Evolutionary conservation across 1,140 invertebrate genomes (phyloP).

Genomic region (Cyphomyrmex costatus): DNA sequence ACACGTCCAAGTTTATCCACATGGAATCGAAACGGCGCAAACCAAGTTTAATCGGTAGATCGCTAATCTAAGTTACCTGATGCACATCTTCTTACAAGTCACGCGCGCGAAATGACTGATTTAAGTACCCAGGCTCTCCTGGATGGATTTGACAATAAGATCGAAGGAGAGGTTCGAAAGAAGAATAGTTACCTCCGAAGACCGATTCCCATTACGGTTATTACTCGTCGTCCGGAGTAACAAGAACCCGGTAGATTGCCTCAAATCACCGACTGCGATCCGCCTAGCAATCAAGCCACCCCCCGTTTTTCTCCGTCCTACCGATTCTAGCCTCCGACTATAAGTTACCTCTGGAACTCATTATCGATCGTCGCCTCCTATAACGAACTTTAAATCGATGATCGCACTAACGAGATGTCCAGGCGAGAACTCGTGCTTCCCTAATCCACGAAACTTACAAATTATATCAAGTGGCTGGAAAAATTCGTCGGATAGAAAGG

Average conservation of each 20-base stretch:
- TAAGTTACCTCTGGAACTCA: constrained; percentile 65
- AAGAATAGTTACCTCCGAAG: constrained; percentile 76
- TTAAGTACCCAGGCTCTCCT: constrained; percentile 70
- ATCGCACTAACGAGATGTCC: constrained; percentile 77
- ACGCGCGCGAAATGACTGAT: constrained; percentile 71
- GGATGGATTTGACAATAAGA: constrained; percentile 77
- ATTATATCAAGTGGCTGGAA: constrained; percentile 25
- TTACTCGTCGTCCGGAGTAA: constrained; percentile 83
- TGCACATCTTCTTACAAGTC: constrained; percentile 71
- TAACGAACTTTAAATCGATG: constrained; percentile 83
- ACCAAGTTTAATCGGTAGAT: constrained; percentile 51
- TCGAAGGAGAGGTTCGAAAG: constrained; percentile 76
- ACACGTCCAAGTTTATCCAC: background rate
- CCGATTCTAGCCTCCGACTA: constrained; percentile 71
- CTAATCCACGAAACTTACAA: constrained; percentile 52
- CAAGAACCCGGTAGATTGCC: constrained; percentile 84
- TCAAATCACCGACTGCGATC: constrained; percentile 83
- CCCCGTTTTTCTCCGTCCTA: constrained; percentile 76
- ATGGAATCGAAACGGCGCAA: background rate
- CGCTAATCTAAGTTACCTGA: constrained; percentile 52
- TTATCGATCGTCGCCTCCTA: constrained; percentile 77
- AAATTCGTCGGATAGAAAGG: constrained; percentile 19
- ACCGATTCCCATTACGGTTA: constrained; percentile 80
- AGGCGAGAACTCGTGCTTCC: constrained; percentile 59
- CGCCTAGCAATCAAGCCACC: constrained; percentile 81